Evolutionary conservation across 30 jellyfish, hydroid and myxozoan genomes (phyloP), one percentile per base, ranked within the genome.

Genomic region (Cassiopea andromeda): DNA sequence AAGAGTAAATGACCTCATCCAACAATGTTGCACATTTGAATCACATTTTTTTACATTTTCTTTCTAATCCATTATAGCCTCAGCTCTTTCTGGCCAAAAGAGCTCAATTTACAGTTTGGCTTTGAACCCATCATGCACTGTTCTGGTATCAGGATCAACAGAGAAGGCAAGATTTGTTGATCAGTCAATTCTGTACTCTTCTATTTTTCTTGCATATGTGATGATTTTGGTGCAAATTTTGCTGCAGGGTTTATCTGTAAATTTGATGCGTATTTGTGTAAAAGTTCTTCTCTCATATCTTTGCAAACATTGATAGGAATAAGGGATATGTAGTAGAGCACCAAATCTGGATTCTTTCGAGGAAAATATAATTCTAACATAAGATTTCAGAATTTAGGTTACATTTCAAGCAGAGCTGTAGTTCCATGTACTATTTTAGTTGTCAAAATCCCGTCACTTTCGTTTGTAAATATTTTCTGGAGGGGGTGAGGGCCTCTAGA

Each of bases 101-200:
- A 98, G 92, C 27, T 95, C 99, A 17, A 95, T 95, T 4, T 95
- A 95, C 92, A 95, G 99, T 73, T 61, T 95, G 81, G 99, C 99
- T 48, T 78, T 95, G 96, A 95, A 95, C 90, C 59, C 97, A 2
- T 80, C 99, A 45, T 98, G 97, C 60, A 88, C 99, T 0, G 85
- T 95, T 45, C 81, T 95, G 38, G 97, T 95, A 5, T 95, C 99
- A n/a, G 99, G 99, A 9, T 95, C 99, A 14, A 95, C 99, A 1
- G 99, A 95, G 60, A 95, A 95, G 97, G 99, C 91, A 58, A 54
- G 64, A 54, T 54, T 54, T 3, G 7, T 54, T 54, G 7, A 3
- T 54, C 64, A 6, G 12, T 3, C 64, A 3, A 54, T 3, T 6
- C 64, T 10, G 12, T 54, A 10, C 64, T 54, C 12, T 54, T 54